phyloP scores from a whole-genome alignment of 2,797 vertebrate genomes.

The Oceanodroma leucorhoa region DNA sequence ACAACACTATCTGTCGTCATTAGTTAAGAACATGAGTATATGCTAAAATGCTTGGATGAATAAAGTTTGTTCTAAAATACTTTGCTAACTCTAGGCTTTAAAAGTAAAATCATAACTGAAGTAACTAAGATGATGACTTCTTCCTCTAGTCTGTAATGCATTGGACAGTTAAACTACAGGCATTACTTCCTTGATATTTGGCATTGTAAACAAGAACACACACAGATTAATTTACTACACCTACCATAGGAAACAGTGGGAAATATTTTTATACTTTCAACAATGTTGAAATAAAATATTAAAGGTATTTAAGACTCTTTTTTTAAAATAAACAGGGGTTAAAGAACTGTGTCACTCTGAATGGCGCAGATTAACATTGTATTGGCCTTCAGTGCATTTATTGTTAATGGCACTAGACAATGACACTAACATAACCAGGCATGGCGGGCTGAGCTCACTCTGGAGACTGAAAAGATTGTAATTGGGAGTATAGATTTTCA shows the following conservation, averaged over 20 bases:
- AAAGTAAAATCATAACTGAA: not conserved
- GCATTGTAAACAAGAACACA: not conserved
- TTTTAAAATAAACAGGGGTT: not conserved
- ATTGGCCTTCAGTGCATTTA: not conserved
- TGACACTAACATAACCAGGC: not conserved
- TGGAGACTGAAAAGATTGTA: not conserved
- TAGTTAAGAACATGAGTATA: not conserved
- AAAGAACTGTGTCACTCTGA: not conserved
- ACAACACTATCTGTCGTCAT: not conserved
- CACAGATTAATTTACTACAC: not conserved
- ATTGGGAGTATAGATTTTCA: slow-evolving; percentile 9
- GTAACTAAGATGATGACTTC: not conserved
- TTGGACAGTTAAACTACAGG: not conserved
- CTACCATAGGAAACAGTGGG: not conserved
- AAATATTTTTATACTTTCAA: not conserved
- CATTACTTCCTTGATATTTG: not conserved
- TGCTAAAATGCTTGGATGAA: not conserved
- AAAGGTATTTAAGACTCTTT: not conserved
- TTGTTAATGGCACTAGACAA: not conserved
- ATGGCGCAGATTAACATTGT: rapidly evolving
- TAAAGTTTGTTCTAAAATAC: not conserved
- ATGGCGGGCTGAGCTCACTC: not conserved
- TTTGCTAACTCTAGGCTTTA: not conserved
- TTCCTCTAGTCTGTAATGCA: not conserved
- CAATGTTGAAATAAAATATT: not conserved